Conservation (phyloP, 2,113 vertebrate genomes). For the Microtus montanus region DNA sequence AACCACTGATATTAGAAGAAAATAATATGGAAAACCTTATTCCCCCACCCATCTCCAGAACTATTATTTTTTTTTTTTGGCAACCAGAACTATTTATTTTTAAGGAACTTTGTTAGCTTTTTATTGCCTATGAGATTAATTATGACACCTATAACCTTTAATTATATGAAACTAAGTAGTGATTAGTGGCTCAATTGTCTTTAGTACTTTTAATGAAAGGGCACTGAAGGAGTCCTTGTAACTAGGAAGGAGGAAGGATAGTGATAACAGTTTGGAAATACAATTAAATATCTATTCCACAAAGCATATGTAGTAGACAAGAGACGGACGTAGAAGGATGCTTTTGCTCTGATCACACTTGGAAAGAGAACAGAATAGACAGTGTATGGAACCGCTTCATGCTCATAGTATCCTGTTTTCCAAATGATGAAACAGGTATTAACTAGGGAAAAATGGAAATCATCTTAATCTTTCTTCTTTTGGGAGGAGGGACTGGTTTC, state of each 20-base stretch:
- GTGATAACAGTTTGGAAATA: not conserved
- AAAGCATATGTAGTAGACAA: not conserved
- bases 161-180: not conserved
- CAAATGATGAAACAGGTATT: conserved; percentile 13
- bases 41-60: not conserved
- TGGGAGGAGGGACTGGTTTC: not conserved
- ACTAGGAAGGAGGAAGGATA: too few relatives aligned
- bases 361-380: not conserved
- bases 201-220: not conserved
- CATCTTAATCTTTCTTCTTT: not conserved
- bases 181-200: not conserved
- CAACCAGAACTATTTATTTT: not conserved
- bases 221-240: not conserved
- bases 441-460: not conserved
- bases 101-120: not conserved
- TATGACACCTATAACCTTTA: not conserved
- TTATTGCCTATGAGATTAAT: not conserved
- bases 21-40: not conserved
- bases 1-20: not conserved
- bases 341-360: not conserved
- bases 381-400: not conserved
- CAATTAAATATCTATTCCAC: not conserved
- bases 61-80: not conserved
- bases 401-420: not conserved
- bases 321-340: not conserved